These are phyloP conservation scores for Pyrrhia umbra DNA, from an alignment of 2,888 invertebrate species.

Conservation along the genomic window DNA sequence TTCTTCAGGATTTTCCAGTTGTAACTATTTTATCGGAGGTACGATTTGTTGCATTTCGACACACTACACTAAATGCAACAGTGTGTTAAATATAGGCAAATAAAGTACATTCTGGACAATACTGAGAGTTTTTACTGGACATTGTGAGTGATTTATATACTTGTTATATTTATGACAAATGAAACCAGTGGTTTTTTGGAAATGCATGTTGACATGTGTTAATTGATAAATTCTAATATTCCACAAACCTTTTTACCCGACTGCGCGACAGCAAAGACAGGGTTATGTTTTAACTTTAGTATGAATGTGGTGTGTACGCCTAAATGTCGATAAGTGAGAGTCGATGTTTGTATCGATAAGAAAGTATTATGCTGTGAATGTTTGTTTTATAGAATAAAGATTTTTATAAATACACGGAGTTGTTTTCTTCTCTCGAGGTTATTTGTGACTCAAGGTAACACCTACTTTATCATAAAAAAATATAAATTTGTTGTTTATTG, in stretches of 20 bases:
- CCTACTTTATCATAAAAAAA: no score
- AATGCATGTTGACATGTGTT: neutral
- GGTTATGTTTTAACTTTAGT: neutral
- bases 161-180: neutral
- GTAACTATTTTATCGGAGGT: no score
- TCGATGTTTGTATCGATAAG: conserved; percentile 9
- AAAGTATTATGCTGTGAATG: conserved; percentile 39
- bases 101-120: conserved; percentile 38
- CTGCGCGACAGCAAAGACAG: neutral
- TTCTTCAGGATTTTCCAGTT: no score
- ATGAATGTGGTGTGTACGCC: neutral
- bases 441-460: no score
- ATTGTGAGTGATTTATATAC: neutral
- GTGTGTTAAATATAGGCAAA: conserved; percentile 32
- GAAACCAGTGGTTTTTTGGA: neutral
- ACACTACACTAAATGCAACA: neutral
- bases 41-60: neutral
- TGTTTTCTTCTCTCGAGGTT: conserved; percentile 12
- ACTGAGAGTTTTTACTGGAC: conserved; percentile 26
- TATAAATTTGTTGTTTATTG: no score
- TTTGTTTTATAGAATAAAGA: conserved; percentile 41
- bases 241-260: neutral
- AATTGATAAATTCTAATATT: neutral
- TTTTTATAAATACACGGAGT: conserved; percentile 17
- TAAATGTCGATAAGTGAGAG: conserved; percentile 4